These are phyloP conservation scores for Falco cherrug DNA, from an alignment of 2,797 vertebrate genomes.

Conservation along the genomic window DNA sequence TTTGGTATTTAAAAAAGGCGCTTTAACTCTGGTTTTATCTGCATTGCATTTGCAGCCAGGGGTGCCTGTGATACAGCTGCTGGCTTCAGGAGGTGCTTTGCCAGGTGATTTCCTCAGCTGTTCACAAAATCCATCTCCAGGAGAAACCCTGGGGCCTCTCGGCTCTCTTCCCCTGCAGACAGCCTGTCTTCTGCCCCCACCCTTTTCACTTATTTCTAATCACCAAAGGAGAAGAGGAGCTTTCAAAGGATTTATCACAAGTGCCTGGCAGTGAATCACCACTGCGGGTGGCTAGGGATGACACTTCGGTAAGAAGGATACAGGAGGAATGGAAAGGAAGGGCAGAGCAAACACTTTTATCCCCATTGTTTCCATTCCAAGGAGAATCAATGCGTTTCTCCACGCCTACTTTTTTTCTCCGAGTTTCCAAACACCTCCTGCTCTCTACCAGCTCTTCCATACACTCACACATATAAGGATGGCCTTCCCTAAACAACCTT, in stretches of 20 bases:
- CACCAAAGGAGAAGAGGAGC: neutral
- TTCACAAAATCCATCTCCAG: constrained; percentile 27
- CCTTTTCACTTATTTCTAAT: constrained; percentile 2
- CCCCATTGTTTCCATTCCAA: neutral
- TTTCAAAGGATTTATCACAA: constrained; percentile 52
- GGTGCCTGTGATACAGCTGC: constrained; percentile 30
- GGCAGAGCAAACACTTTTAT: neutral
- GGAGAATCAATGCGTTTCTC: neutral
- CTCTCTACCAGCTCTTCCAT: neutral
- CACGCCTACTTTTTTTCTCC: neutral
- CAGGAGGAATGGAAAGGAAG: neutral
- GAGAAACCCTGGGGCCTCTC: constrained; percentile 10
- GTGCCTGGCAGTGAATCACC: neutral
- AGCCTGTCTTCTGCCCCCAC: constrained; percentile 27
- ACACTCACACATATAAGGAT: neutral
- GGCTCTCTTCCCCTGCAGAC: constrained; percentile 17
- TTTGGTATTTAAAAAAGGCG: constrained; percentile 63
- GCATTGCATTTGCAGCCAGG: neutral
- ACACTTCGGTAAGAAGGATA: neutral
- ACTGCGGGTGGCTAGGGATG: neutral
- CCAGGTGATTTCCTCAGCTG: constrained; percentile 35
- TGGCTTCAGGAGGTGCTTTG: constrained; percentile 8
- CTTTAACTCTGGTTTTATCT: constrained; percentile 59
- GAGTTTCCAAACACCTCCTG: neutral
- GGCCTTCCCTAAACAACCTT: neutral